Conservation (phyloP, 2,113 vertebrate species). For the Polypterus bichir region DNA sequence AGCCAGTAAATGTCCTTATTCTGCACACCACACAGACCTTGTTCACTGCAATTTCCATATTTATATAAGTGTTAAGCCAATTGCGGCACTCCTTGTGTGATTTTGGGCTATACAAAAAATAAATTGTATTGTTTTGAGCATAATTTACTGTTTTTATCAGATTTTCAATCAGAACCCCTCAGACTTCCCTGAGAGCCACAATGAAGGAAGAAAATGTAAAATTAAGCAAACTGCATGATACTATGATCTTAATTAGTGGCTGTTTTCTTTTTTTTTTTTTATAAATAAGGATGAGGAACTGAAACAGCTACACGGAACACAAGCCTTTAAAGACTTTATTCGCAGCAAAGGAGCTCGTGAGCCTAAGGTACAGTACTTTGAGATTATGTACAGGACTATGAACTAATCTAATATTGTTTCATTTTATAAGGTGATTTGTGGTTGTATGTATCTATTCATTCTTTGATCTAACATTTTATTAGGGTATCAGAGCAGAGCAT, state of each 20-base stretch:
- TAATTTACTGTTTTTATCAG: background rate
- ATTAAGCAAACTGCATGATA: background rate
- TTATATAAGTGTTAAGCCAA: too few species aligned
- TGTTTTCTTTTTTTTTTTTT: conserved; percentile 5
- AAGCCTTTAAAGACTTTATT: conserved; percentile 40
- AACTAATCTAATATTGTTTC: too few species aligned
- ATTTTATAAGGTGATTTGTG: background rate
- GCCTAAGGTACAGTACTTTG: conserved; percentile 21
- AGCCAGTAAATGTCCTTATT: too few species aligned
- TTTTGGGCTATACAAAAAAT: too few species aligned
- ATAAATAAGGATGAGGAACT: conserved; percentile 29
- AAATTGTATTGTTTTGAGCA: background rate
- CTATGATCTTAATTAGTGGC: background rate
- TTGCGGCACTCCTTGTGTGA: too few species aligned
- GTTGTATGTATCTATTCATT: background rate
- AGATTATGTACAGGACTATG: background rate
- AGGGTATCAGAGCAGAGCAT: too few species aligned
- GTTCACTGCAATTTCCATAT: too few species aligned
- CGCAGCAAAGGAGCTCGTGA: conserved; percentile 32
- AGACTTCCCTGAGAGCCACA: background rate
- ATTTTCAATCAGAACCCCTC: background rate
- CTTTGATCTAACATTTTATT: background rate
- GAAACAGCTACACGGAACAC: conserved; percentile 27
- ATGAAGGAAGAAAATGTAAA: background rate
- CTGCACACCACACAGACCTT: too few species aligned